These are phyloP conservation scores for Eucriotettix oculatus DNA, from an alignment of 2,888 invertebrate genomes.

Conservation along the genomic window DNA sequence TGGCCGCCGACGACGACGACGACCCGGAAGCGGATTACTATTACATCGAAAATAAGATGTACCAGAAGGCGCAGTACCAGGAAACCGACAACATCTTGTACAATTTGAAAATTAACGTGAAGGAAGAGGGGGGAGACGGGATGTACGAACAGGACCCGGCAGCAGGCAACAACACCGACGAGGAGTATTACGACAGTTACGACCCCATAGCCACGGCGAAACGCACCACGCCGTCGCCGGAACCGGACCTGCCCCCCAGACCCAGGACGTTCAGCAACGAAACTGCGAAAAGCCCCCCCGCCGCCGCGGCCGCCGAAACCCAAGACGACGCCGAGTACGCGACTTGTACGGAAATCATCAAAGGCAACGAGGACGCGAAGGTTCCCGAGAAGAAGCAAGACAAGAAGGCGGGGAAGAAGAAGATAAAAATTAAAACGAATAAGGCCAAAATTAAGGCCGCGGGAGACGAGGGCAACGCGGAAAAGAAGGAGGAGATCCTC, in stretches of 20 bases:
- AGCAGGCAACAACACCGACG: not conserved
- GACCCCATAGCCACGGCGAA: slow-evolving; percentile 1
- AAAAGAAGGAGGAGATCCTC: too few relatives aligned
- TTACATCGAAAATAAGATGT: slow-evolving; percentile 2
- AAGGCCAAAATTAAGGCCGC: too few relatives aligned
- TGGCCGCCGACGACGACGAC: too few relatives aligned
- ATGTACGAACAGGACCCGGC: not conserved
- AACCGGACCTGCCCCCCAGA: slow-evolving; percentile 10
- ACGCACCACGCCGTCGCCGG: not conserved
- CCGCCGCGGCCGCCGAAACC: too few relatives aligned
- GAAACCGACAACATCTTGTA: not conserved
- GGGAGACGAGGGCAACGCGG: too few relatives aligned
- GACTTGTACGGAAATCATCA: too few relatives aligned
- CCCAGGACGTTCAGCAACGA: slow-evolving; percentile 1
- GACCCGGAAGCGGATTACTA: too few relatives aligned
- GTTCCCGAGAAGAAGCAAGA: too few relatives aligned
- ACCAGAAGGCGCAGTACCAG: not conserved
- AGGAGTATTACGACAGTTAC: slow-evolving; percentile 6
- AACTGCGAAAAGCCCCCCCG: not conserved
- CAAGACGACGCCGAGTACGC: too few relatives aligned
- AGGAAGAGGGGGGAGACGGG: not conserved
- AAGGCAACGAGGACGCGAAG: too few relatives aligned
- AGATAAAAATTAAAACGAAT: too few relatives aligned
- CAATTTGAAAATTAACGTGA: not conserved
- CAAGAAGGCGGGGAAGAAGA: too few relatives aligned